phyloP scores from a whole-genome alignment of 35 echinoderm and acorn worm species.

The Patiria miniata region DNA sequence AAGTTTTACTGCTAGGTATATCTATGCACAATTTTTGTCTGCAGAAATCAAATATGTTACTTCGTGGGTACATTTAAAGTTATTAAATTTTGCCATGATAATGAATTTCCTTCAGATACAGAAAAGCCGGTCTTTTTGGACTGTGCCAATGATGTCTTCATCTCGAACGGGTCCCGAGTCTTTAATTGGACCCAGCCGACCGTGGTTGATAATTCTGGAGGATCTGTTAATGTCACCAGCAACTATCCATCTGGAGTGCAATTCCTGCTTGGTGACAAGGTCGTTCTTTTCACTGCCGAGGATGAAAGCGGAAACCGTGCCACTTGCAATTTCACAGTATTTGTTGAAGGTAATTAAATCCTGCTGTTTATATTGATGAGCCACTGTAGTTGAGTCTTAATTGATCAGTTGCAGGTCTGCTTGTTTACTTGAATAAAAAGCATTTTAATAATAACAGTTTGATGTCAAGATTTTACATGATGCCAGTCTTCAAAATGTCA shows the following conservation, averaged over 20 bases:
- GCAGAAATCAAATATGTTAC: neutral
- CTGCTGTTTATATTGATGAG: too few species aligned
- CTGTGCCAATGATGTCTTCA: slow-evolving; percentile 41
- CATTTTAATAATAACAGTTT: too few species aligned
- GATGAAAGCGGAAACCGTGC: slow-evolving; percentile 36
- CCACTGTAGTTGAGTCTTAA: too few species aligned
- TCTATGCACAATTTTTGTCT: neutral
- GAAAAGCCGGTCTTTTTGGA: slow-evolving; percentile 39
- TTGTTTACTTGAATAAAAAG: too few species aligned
- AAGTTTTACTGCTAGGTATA: neutral
- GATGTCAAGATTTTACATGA: too few species aligned
- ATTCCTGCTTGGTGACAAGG: slow-evolving; percentile 52
- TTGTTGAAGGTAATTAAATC: neutral
- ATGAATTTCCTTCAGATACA: slow-evolving; percentile 29
- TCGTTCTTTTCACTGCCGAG: slow-evolving; percentile 44
- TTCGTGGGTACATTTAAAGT: neutral
- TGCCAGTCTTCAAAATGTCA: too few species aligned
- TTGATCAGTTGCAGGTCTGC: too few species aligned
- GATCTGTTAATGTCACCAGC: slow-evolving; percentile 5
- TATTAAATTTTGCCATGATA: neutral
- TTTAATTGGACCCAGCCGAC: slow-evolving; percentile 49
- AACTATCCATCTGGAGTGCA: slow-evolving; percentile 9
- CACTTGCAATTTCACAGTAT: slow-evolving; percentile 26
- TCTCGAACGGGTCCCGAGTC: neutral
- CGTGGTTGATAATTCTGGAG: slow-evolving; percentile 40